These are phyloP conservation scores for Catajapyx aquilonaris DNA, from an alignment of 1,140 invertebrate species.

Conservation along the genomic window DNA sequence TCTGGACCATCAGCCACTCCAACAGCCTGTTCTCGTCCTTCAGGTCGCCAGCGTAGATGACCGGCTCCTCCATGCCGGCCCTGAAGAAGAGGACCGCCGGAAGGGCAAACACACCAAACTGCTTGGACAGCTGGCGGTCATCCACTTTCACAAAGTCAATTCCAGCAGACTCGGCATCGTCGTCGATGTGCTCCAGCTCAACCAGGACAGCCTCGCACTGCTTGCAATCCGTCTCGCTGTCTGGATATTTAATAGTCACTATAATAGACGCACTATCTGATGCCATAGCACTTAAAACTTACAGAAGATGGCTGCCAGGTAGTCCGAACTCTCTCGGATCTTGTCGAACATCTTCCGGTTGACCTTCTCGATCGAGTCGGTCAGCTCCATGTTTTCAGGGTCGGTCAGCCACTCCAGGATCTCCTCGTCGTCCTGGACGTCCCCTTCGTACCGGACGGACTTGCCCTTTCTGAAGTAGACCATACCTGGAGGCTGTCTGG, in stretches of 20 bases:
- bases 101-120: conserved; percentile 67
- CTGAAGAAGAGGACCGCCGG: conserved; percentile 80
- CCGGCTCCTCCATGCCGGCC: conserved; percentile 65
- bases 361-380: conserved; percentile 78
- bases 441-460: conserved; percentile 69
- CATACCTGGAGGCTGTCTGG: conserved; percentile 66
- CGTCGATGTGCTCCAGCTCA: conserved; percentile 83
- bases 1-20: conserved; percentile 73
- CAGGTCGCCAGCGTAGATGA: conserved; percentile 79
- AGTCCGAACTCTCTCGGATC: conserved; percentile 71
- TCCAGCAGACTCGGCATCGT: conserved; percentile 74
- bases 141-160: conserved; percentile 87
- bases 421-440: conserved; percentile 83
- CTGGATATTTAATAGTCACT: conserved; percentile 26
- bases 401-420: conserved; percentile 82
- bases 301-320: conserved; percentile 90
- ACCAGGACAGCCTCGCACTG: conserved; percentile 69
- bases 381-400: conserved; percentile 84
- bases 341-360: conserved; percentile 87
- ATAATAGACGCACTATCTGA: conserved; percentile 3
- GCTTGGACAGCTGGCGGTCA: conserved; percentile 64
- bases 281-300: conserved; percentile 24
- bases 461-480: conserved; percentile 82
- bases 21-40: conserved; percentile 74
- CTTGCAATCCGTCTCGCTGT: conserved; percentile 73